These are phyloP conservation scores for Rhabdomys dilectus DNA, from an alignment of 2,113 vertebrate genomes.

Conservation along the genomic window DNA sequence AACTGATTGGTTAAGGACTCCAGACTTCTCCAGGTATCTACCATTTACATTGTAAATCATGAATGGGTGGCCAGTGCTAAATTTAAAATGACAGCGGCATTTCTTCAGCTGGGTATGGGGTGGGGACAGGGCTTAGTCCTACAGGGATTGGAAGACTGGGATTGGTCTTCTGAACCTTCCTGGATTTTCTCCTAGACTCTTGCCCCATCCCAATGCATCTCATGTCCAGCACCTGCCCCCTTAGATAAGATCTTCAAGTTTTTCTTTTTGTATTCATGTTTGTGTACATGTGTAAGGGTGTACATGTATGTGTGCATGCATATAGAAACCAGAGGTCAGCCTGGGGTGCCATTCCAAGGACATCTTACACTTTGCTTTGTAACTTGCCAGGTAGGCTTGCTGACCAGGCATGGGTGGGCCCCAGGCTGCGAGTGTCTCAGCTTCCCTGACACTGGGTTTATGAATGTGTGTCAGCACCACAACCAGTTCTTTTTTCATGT, in stretches of 20 bases:
- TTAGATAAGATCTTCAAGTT: neutral
- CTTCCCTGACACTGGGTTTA: no score
- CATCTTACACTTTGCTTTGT: neutral
- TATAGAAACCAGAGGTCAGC: neutral
- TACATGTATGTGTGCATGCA: neutral
- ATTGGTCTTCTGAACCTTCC: neutral
- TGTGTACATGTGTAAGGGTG: no score
- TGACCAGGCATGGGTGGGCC: neutral
- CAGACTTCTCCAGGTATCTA: slow-evolving; percentile 63
- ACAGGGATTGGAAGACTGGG: neutral
- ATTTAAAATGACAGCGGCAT: slow-evolving; percentile 61
- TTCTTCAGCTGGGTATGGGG: neutral
- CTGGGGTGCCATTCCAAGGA: neutral
- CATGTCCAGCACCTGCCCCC: neutral
- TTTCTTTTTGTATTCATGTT: neutral
- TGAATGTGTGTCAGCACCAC: neutral
- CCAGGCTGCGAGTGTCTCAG: no score
- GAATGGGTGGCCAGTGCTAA: slow-evolving; percentile 48
- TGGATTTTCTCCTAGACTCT: neutral
- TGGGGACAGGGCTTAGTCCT: neutral
- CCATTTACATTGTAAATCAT: slow-evolving; percentile 61
- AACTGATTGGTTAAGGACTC: slow-evolving; percentile 74
- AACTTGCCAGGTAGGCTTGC: neutral
- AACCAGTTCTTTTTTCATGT: no score
- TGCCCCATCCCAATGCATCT: neutral